These are phyloP conservation scores for Nasonovia ribisnigri DNA, from an alignment of 2,888 invertebrate genomes.

Conservation along the genomic window DNA sequence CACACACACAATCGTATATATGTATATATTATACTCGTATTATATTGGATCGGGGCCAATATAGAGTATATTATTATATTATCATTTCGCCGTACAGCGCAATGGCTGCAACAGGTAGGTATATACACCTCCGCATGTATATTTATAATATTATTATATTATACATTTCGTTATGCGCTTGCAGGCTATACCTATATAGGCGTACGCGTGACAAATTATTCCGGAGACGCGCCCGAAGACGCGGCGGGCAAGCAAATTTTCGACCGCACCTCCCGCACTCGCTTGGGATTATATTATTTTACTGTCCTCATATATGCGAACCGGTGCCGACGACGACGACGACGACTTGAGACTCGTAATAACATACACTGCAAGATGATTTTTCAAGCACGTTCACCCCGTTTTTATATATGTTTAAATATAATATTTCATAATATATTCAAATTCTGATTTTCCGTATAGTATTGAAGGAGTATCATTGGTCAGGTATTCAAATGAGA, in stretches of 20 bases:
- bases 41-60: slow-evolving; percentile 29
- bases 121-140: neutral
- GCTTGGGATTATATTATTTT: neutral
- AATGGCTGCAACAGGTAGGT: neutral
- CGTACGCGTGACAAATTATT: slow-evolving; percentile 35
- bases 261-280: neutral
- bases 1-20: neutral
- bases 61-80: no score
- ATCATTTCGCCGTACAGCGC: neutral
- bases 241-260: slow-evolving; percentile 36
- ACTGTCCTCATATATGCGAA: neutral
- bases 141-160: neutral
- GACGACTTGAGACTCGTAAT: neutral
- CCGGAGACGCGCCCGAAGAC: slow-evolving; percentile 39
- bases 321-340: neutral
- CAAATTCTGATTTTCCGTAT: no score
- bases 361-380: neutral
- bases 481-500: no score
- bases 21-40: no score
- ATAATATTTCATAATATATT: no score
- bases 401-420: no score
- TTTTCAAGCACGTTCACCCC: no score
- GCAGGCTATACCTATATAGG: neutral
- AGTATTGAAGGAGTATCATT: no score
- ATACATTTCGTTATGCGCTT: neutral